Evolutionary conservation across 1,140 invertebrate species (phyloP).

Genomic region (Psix sp.): DNA sequence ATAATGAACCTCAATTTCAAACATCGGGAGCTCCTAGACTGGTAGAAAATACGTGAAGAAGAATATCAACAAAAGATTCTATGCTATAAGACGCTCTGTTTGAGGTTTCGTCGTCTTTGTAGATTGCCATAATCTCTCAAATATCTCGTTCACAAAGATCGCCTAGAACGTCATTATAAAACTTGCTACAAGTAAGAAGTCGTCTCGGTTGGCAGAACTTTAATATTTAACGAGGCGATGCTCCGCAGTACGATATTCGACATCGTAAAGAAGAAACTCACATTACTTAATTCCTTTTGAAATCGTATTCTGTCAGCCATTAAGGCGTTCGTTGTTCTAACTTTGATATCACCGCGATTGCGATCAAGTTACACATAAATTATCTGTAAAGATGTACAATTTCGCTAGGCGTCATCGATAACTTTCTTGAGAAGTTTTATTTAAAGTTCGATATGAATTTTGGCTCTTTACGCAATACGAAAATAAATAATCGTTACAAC

Average conservation of each 20-base stretch:
- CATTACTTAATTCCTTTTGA: constrained; percentile 75
- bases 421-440: too few species aligned
- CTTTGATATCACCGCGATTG: constrained; percentile 67
- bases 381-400: constrained; percentile 3
- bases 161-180: constrained; percentile 68
- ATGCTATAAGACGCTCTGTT: constrained; percentile 28
- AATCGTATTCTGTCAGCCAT: constrained; percentile 73
- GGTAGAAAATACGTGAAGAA: constrained; percentile 15
- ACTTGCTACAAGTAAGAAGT: constrained; percentile 42
- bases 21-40: constrained; percentile 19
- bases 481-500: not conserved
- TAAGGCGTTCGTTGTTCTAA: constrained; percentile 65
- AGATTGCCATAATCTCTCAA: constrained; percentile 75
- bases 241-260: constrained; percentile 37
- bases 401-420: too few species aligned
- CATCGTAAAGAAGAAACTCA: constrained; percentile 63
- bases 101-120: constrained; percentile 51
- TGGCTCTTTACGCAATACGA: too few species aligned
- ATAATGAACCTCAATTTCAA: constrained; percentile 25
- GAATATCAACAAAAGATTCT: constrained; percentile 42
- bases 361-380: constrained; percentile 15
- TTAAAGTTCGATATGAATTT: too few species aligned
- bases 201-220: constrained; percentile 56
- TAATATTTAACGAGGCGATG: constrained; percentile 74
- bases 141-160: constrained; percentile 73